Evolutionary conservation across 2,797 vertebrate species (phyloP).

Genomic region (Heterohyrax brucei): DNA sequence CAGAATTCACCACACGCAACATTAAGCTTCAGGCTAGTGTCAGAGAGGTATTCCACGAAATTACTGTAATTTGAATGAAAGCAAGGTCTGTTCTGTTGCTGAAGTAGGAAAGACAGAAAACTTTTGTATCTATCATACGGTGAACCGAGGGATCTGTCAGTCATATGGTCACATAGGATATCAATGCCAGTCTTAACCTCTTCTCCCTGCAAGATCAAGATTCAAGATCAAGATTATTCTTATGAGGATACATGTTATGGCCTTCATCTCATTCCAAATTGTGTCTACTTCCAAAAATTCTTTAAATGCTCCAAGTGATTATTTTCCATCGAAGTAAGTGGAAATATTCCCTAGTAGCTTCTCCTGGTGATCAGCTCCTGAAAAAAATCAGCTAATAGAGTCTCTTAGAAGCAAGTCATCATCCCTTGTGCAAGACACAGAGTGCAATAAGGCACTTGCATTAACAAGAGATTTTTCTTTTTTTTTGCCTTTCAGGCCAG

Average conservation of each 20-base stretch:
- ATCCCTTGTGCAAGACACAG: background rate
- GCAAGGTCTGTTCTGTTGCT: conserved; percentile 78
- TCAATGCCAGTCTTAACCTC: conserved; percentile 89
- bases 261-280: too few species aligned
- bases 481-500: background rate
- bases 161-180: conserved; percentile 90
- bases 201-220: conserved; percentile 71
- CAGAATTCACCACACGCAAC: conserved; percentile 65
- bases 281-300: background rate
- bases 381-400: background rate
- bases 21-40: conserved; percentile 26
- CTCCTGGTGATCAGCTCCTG: background rate
- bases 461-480: background rate
- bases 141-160: conserved; percentile 84
- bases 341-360: conserved; percentile 25
- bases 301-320: background rate
- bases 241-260: background rate
- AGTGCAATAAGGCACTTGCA: background rate
- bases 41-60: conserved; percentile 89
- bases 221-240: background rate
- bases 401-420: background rate
- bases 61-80: conserved; percentile 87
- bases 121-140: conserved; percentile 85
- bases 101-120: too few species aligned
- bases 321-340: background rate